Base-by-base conservation (phyloP, 1,140 invertebrate genomes). In the Nymphalis io region DNA sequence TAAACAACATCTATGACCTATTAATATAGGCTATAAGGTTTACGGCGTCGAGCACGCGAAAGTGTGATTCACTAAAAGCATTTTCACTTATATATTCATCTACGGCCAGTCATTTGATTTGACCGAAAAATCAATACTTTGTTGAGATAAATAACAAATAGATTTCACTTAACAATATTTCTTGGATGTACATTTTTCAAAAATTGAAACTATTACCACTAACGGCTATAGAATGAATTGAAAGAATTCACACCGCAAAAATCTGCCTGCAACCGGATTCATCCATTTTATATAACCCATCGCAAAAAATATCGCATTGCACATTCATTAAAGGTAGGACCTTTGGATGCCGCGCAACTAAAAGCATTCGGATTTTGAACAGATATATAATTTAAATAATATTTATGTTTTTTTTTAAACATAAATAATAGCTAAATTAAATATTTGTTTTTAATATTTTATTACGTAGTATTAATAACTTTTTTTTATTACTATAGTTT, bases 61-160 rank as follows among this genome's bases (percentile, higher is more conserved):
- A 38, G 11, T 27, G 12, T 55, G 38, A 63, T 63, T 51, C 23
- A 63, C 44, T 63, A 63, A 63, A 63, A 63, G 60, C 60, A 23
- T 63, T 63, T 33, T 27, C 27, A 21, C 46, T 44, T 62, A 62
- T 23, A 21, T 16, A 8, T 33, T 48, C 23, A 4, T 48, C 11
- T 59, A 59, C n/a, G 16, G n/a, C 16, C 55, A 12, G 0, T 27
- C 51, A 55, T 27, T 1, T 51, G 20, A 33, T 33, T 44, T 44
- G 4, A 13, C 12, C 40, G 13, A 13, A 42, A 44, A 15, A 44
- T 44, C n/a, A 44, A 13, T 44, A 44, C 1, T 2, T 44, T 12
- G 40, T 15, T n/a, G n/a, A n/a, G 12, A 15, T 44, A n/a, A 15
- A 44, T 15, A 44, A 15, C 3, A 44, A 15, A n/a, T n/a, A 15